Base-by-base conservation (phyloP, 2,113 vertebrate species). In the Spea multiplicata region DNA sequence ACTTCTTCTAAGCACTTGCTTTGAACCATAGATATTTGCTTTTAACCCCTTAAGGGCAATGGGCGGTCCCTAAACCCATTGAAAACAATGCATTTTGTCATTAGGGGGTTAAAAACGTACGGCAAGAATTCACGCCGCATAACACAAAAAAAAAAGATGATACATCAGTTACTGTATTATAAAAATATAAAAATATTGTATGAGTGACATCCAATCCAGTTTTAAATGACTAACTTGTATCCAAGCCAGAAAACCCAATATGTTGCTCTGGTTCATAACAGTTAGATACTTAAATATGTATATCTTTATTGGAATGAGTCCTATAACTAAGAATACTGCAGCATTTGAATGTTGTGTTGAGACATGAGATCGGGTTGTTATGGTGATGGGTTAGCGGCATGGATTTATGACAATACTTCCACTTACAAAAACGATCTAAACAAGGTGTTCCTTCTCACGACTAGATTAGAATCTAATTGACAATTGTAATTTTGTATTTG, bases 241-340 rank as follows among this genome's bases (percentile, higher is more conserved):
- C 45, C 10, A 49, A 44, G 71, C 78, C 71, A 80, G 71, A n/a
- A 79, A 79, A 80, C 16, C 44, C 50, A 80, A 68, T 55, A 74
- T 80, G 78, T 74, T 80, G 64, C 61, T 69, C 59, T 80, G 52
- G 71, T 68, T 17, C 71, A 73, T 48, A 80, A 80, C 61, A 74
- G 55, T 59, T 59, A 59, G 71, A 68, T 74, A 72, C 45, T 80
- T 80, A 74, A 80, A 74, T 80, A 74, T 80, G 78, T 74, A 68
- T 74, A 80, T 80, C 66, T 73, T 74, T 80, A 67, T 74, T 80
- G 78, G 78, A 80, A 61, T 30, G 44, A 10, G 8, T 80, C 71
- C 65, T 44, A 50, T 53, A 74, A 66, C 77, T 79, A 79, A 79
- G 70, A 79, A 79, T 79, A 79, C 45, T 71, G 44, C 16, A 14